Evolutionary conservation across 2,888 invertebrate genomes (phyloP).

Genomic region (Polydrusus pterygomalis): DNA sequence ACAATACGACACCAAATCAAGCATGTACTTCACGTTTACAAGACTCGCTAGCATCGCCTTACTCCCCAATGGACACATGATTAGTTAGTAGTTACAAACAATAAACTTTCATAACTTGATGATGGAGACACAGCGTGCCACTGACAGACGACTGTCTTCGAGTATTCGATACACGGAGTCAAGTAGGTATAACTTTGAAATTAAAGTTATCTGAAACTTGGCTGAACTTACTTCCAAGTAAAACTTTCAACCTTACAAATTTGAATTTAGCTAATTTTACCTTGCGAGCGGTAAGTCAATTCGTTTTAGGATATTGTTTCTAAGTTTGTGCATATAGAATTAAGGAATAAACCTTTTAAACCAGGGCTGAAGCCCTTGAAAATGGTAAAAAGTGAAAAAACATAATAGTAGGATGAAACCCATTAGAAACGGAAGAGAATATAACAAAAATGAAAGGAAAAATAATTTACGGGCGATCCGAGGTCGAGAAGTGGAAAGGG

Average conservation of each 20-base stretch:
- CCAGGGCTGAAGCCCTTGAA: too few relatives aligned
- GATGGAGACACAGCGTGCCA: neutral
- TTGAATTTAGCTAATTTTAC: constrained; percentile 1
- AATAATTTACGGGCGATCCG: too few relatives aligned
- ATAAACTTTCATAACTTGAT: constrained; percentile 1
- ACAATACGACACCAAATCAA: too few relatives aligned
- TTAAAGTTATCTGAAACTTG: neutral
- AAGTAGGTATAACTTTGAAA: constrained; percentile 9
- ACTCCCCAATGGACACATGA: neutral
- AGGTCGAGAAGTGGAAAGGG: too few relatives aligned
- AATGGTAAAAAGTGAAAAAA: too few relatives aligned
- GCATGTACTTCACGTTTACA: neutral
- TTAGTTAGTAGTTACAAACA: constrained; percentile 18
- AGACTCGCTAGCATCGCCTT: neutral
- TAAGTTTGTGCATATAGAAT: too few relatives aligned
- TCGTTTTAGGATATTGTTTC: neutral
- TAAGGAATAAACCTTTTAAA: too few relatives aligned
- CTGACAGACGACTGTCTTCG: neutral
- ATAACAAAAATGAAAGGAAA: too few relatives aligned
- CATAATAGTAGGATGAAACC: too few relatives aligned
- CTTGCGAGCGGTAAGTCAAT: neutral
- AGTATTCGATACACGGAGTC: neutral
- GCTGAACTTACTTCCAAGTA: neutral
- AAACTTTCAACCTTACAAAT: neutral
- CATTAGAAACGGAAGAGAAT: too few relatives aligned